Evolutionary conservation across 1,140 invertebrate species (phyloP), one percentile per base, ranked within the genome.

Genomic region (Drosophila busckii): DNA sequence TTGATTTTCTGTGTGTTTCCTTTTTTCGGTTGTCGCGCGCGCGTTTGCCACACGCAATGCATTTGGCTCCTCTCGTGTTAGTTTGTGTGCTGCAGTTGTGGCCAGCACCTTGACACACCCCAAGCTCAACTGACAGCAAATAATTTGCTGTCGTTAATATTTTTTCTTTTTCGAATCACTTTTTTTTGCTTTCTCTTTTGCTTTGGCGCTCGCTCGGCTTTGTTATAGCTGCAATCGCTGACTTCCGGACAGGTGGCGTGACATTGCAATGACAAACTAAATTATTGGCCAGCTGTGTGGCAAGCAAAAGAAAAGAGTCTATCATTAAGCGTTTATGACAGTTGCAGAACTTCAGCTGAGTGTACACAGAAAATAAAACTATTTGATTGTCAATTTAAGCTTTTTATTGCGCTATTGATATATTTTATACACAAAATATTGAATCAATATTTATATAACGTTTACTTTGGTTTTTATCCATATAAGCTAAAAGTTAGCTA

Each of bases 61-160:
- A 64, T 49, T 50, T 49, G 20, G 16, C 20, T 32, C 3, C 31
- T 35, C 6, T 20, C 16, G 4, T 31, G 26, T 41, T 49, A 32
- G 28, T 55, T 58, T 50, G 35, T 48, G n/a, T n/a, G n/a, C n/a
- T n/a, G n/a, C 23, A 29, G 42, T 49, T 28, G 46, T 35, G 46
- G 73, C 49, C 41, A 53, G 23, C 17, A 44, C 34, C 41, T 20
- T 49, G 42, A 25, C 38, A 45, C 29, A 4, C 52, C 52, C 13
- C 50, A n/a, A 28, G 23, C 12, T 23, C 6, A 19, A 12, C 52
- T 69, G 70, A 70, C 70, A 75, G 60, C 50, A 50, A 60, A 68
- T 71, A 78, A 63, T 76, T 75, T 60, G 59, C 53, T 46, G 60
- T 69, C 70, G 59, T 52, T 68, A 75, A 52, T 71, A 48, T 53